A percentile compares a stretch with the other conserved stretches of the same genome.
Evolutionary conservation across 2,113 vertebrate genomes (phyloP).

Genomic region (Ginglymostoma cirratum): DNA sequence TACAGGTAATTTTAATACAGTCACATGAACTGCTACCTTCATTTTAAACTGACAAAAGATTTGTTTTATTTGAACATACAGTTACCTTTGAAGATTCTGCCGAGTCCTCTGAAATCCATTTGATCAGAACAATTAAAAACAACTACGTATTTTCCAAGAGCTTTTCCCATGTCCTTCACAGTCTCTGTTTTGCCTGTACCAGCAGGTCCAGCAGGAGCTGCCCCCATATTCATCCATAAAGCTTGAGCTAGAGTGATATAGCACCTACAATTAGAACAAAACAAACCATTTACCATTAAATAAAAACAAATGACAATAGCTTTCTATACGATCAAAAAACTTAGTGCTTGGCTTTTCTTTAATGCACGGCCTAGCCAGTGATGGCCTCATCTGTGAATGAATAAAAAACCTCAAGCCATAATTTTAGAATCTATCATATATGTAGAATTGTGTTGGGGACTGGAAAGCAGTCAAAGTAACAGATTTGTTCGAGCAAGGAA

Average conservation of each 20-base stretch:
- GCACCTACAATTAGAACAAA: constrained; percentile 58
- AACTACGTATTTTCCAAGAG: constrained; percentile 74
- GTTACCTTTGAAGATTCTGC: constrained; percentile 85
- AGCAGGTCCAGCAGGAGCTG: constrained; percentile 76
- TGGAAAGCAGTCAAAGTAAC: too few relatives aligned
- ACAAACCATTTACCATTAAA: background rate
- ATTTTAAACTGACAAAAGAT: too few relatives aligned
- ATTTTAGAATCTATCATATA: too few relatives aligned
- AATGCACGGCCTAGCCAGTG: too few relatives aligned
- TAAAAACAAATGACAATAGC: background rate
- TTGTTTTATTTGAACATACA: background rate
- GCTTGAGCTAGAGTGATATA: constrained; percentile 80
- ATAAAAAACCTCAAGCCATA: too few relatives aligned
- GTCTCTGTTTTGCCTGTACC: constrained; percentile 88
- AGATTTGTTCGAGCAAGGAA: too few relatives aligned
- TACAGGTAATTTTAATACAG: background rate
- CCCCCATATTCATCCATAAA: constrained; percentile 80
- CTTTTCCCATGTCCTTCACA: constrained; percentile 79
- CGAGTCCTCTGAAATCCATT: constrained; percentile 83
- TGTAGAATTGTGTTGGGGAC: too few relatives aligned
- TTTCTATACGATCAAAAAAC: background rate
- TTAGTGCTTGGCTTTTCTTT: too few relatives aligned
- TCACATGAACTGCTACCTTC: background rate
- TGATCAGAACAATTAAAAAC: constrained; percentile 87
- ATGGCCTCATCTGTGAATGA: too few relatives aligned